Evolutionary conservation across 2,113 vertebrate genomes (phyloP), one percentile per base, ranked within the genome.

Genomic region (Hyla sarda): DNA sequence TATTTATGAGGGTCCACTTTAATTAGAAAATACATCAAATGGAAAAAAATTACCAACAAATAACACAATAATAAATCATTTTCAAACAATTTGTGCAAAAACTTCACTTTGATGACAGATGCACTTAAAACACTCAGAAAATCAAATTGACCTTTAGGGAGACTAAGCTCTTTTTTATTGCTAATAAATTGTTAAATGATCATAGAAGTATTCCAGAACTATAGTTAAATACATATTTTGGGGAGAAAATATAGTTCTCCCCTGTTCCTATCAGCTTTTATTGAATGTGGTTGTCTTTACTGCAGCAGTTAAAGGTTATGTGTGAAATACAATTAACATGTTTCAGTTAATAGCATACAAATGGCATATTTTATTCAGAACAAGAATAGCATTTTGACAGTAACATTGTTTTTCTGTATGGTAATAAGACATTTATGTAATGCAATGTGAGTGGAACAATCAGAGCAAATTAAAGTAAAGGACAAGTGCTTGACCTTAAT

Each of bases 311-410:
- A 69, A 85, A 69, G 75, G 45, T 86, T 80, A 52, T 48, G 30
- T 85, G 60, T 78, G 74, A 67, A 78, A 78, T 78, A 77, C 65
- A 78, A 78, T 78, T 83, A 83, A 78, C 47, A 56, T 37, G 5
- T 78, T 78, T n/a, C 54, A 54, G 62, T 58, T 79, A 72, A 56
- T 56, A 25, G 30, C 12, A 80, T 86, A 58, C 52, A 71, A 58
- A 14, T 80, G 76, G 21, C 84, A 79, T 41, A 76, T 54, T 37
- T 52, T 37, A 72, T 72, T 83, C 81, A 54, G 21, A 23, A 54
- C 47, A 83, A 13, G 48, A 25, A 30, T 30, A 48, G 41, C 65
- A 50, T 47, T 47, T 65, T 65, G 30, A 28, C 56, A 45, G 25
- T 32, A 67, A 50, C 45, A 21, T 30, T 69, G 60, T 47, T 82